These are phyloP conservation scores for Leuctra nigra DNA, from an alignment of 2,888 invertebrate genomes.

Conservation along the genomic window DNA sequence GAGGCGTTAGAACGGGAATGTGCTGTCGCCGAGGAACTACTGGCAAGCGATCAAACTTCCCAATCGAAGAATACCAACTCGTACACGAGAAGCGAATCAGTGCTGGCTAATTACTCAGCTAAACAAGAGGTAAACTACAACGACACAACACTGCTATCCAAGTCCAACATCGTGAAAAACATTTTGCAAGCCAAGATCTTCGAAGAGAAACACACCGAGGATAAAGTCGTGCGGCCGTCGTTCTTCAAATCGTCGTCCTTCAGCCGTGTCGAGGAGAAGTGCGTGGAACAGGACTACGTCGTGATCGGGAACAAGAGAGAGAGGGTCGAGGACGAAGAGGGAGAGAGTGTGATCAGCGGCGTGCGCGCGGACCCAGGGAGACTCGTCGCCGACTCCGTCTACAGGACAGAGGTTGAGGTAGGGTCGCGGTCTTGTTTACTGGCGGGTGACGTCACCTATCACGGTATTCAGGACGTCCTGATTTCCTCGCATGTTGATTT, in stretches of 20 bases:
- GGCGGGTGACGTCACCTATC: too few species aligned
- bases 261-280: too few species aligned
- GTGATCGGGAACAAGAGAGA: background rate
- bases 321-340: background rate
- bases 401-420: conserved; percentile 28
- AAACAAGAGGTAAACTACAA: background rate
- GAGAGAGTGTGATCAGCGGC: conserved; percentile 19
- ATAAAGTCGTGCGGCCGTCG: too few species aligned
- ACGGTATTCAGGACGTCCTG: too few species aligned
- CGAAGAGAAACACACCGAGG: too few species aligned
- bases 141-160: background rate
- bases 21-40: background rate
- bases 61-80: background rate
- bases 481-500: too few species aligned
- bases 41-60: background rate
- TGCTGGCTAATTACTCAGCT: background rate
- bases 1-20: conserved; percentile 24
- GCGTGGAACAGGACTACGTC: too few species aligned
- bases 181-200: conserved; percentile 14
- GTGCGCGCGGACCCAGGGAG: conserved; percentile 25
- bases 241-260: too few species aligned
- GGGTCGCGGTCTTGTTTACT: too few species aligned
- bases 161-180: background rate
- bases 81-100: background rate
- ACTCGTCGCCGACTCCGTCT: conserved; percentile 19